phyloP scores from a whole-genome alignment of 2,888 invertebrate genomes.

The Scelioninae gen. 2 region DNA sequence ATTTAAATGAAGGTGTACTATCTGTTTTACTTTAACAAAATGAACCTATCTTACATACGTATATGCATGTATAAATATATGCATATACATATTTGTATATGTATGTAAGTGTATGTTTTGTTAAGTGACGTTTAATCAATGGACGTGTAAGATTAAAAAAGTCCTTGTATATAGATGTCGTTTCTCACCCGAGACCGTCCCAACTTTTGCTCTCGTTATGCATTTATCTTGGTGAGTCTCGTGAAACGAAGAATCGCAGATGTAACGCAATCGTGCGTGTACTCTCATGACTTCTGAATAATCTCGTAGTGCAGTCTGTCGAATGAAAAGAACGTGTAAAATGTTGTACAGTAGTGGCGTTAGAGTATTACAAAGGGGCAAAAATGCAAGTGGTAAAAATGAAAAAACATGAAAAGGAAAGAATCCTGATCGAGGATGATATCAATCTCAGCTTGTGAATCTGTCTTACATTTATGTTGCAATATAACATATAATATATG shows the following conservation, averaged over 20 bases:
- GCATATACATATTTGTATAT: no score
- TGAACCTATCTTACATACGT: no score
- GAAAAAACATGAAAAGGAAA: constrained; percentile 39
- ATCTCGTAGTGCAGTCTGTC: constrained; percentile 73
- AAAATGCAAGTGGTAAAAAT: constrained; percentile 15
- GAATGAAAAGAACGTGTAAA: constrained; percentile 72
- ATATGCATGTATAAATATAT: no score
- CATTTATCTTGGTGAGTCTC: constrained; percentile 60
- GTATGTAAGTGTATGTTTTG: neutral
- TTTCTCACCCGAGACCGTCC: constrained; percentile 30
- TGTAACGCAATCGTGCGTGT: constrained; percentile 66
- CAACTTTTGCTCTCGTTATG: constrained; percentile 47
- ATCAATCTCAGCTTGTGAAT: constrained; percentile 75
- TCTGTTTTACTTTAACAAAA: neutral
- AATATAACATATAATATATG: constrained; percentile 71
- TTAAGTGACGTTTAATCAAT: neutral
- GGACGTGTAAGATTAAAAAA: neutral
- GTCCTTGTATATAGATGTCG: constrained; percentile 45
- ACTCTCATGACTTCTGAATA: constrained; percentile 75
- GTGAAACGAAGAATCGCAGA: constrained; percentile 26
- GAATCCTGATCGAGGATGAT: constrained; percentile 67
- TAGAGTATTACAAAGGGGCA: constrained; percentile 71
- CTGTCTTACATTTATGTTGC: constrained; percentile 73
- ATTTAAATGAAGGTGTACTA: neutral
- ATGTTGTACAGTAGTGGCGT: constrained; percentile 74